Evolutionary conservation across 2,888 invertebrate genomes (phyloP).

Genomic region (Pterostichus niger): DNA sequence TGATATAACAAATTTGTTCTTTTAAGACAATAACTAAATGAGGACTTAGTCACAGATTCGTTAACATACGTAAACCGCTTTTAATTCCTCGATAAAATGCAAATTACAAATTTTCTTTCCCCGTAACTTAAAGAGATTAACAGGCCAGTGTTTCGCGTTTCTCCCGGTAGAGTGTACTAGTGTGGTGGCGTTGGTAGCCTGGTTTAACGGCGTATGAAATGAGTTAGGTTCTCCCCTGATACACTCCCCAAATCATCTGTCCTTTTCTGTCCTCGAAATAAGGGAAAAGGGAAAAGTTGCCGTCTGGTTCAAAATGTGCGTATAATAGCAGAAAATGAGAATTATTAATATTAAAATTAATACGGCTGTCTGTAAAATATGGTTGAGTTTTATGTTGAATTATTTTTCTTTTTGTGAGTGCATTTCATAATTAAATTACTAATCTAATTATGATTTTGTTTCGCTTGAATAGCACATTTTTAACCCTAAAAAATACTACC

Average conservation of each 20-base stretch:
- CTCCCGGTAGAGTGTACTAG: not conserved
- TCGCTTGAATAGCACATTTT: no score
- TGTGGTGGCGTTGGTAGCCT: not conserved
- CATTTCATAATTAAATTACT: not conserved
- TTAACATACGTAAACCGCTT: not conserved
- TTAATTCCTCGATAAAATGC: slow-evolving; percentile 22
- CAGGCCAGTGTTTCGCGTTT: not conserved
- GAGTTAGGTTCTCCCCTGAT: not conserved
- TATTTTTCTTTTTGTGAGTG: slow-evolving; percentile 3
- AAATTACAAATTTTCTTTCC: slow-evolving; percentile 11
- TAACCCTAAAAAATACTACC: no score
- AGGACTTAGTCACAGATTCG: not conserved
- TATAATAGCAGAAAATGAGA: not conserved
- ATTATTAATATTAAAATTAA: not conserved
- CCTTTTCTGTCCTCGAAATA: not conserved
- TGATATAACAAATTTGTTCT: not conserved
- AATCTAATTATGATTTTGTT: no score
- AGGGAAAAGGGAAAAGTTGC: not conserved
- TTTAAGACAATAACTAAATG: not conserved
- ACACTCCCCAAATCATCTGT: not conserved
- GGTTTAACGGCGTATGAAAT: slow-evolving; percentile 17
- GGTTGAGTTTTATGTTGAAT: not conserved
- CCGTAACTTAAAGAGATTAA: not conserved
- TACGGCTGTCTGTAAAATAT: not conserved
- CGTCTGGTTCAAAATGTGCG: not conserved